Evolutionary conservation across 2,797 vertebrate species (phyloP), one percentile per base, ranked within the genome.

Genomic region (Hylomyscus alleni): DNA sequence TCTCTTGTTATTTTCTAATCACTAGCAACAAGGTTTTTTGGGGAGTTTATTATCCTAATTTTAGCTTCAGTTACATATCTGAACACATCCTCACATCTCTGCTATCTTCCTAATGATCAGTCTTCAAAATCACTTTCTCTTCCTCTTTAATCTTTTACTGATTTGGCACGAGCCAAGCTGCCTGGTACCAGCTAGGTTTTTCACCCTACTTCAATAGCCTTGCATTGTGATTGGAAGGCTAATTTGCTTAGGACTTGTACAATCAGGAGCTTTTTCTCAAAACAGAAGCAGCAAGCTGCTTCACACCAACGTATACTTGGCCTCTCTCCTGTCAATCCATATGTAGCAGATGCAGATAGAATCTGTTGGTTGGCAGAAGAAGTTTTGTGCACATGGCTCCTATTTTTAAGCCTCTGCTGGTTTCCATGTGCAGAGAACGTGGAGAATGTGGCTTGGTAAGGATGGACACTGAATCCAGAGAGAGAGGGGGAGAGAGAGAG

Each of bases 261-360:
- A 96, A 87, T 97, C 98, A 98, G 98, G 98, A 98, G 98, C 98
- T 98, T 97, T 86, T 98, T 98, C 98, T 98, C 97, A 98, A 98
- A 98, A 98, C 98, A 98, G 98, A 98, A 98, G 97, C 98, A 98
- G 98, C 98, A 98, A 98, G 98, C 98, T 98, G 98, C 98, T 98
- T 98, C 98, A 97, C 98, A 98, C 98, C 98, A 98, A 98, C 97
- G 95, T 98, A 98, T 98, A 98, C 98, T 98, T 98, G 98, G 98
- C 98, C 98, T 94, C 93, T 94, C 97, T 98, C 98, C 98, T 97
- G 77, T 98, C 98, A 98, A 98, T 98, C 98, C 98, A 98, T 98
- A 98, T 98, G 98, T 98, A 98, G 98, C 98, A 98, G 98, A 98
- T 98, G 98, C 98, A 98, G 98, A 98, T 98, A 98, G 98, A 98